Evolutionary conservation across 1,140 invertebrate genomes (phyloP).

Genomic region (Drosophila triauraria): DNA sequence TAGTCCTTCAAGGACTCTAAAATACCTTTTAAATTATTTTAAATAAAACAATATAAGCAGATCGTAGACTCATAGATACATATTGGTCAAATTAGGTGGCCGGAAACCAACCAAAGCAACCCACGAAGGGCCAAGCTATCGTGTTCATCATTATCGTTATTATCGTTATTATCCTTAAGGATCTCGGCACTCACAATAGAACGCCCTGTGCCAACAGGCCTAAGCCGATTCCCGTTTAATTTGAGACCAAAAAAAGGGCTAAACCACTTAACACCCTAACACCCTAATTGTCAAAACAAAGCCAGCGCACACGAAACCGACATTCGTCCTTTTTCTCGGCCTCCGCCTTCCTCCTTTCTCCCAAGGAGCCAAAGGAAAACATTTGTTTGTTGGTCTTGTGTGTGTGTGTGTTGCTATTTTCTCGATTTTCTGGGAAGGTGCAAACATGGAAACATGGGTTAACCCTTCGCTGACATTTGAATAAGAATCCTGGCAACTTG

Average conservation of each 20-base stretch:
- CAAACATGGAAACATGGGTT: constrained; percentile 35
- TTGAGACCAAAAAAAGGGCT: constrained; percentile 76
- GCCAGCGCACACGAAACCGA: constrained; percentile 56
- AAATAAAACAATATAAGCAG: background rate
- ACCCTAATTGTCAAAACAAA: constrained; percentile 84
- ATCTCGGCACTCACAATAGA: constrained; percentile 64
- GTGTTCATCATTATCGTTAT: constrained; percentile 10
- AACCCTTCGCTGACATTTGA: constrained; percentile 80
- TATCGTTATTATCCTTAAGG: constrained; percentile 15
- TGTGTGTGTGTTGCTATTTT: constrained; percentile 32
- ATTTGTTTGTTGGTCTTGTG: constrained; percentile 23
- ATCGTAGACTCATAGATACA: constrained; percentile 1
- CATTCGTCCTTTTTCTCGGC: constrained; percentile 8
- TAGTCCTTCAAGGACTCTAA: background rate
- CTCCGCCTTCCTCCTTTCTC: constrained; percentile 1
- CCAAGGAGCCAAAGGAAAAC: constrained; percentile 42
- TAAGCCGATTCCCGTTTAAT: constrained; percentile 81
- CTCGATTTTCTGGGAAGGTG: constrained; percentile 53
- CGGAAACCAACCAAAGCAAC: constrained; percentile 2
- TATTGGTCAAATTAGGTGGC: constrained; percentile 32
- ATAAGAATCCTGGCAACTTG: constrained; percentile 74
- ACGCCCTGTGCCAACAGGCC: constrained; percentile 68
- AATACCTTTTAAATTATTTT: background rate
- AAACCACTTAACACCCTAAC: constrained; percentile 84
- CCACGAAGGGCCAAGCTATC: background rate